These are phyloP conservation scores for Cheirogaleus major DNA, from an alignment of 2,797 vertebrate species.

Conservation along the genomic window DNA sequence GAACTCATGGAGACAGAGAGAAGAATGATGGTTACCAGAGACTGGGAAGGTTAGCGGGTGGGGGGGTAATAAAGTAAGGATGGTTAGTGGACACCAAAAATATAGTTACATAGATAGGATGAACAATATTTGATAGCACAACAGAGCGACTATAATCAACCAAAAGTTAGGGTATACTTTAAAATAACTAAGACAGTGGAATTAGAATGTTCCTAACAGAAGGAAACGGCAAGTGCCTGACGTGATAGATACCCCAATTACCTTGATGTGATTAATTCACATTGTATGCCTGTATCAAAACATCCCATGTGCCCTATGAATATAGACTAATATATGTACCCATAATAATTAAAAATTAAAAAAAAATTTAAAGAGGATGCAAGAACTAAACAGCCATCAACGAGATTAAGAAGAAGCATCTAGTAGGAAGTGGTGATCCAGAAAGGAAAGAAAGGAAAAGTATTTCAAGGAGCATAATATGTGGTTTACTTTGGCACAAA, in stretches of 20 bases:
- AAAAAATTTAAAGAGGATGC: background rate
- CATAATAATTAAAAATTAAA: background rate
- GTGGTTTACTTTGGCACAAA: background rate
- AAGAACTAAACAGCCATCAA: background rate
- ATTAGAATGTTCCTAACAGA: background rate
- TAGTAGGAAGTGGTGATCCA: background rate
- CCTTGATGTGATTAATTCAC: background rate
- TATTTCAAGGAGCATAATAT: background rate
- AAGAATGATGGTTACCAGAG: background rate
- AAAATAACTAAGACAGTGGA: background rate
- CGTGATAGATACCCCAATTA: background rate
- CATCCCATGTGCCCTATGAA: background rate
- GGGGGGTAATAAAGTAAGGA: background rate
- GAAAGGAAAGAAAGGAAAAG: background rate
- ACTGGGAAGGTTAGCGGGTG: background rate
- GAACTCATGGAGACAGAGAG: background rate
- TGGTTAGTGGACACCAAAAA: background rate
- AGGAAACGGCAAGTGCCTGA: background rate
- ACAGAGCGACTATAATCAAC: background rate
- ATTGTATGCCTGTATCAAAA: background rate
- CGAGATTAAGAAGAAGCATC: background rate
- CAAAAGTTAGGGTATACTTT: background rate
- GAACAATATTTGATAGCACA: background rate
- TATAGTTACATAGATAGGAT: background rate
- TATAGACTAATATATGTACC: background rate